Evolutionary conservation across 2,797 vertebrate species (phyloP).

Genomic region (Hephaestus fuliginosus): DNA sequence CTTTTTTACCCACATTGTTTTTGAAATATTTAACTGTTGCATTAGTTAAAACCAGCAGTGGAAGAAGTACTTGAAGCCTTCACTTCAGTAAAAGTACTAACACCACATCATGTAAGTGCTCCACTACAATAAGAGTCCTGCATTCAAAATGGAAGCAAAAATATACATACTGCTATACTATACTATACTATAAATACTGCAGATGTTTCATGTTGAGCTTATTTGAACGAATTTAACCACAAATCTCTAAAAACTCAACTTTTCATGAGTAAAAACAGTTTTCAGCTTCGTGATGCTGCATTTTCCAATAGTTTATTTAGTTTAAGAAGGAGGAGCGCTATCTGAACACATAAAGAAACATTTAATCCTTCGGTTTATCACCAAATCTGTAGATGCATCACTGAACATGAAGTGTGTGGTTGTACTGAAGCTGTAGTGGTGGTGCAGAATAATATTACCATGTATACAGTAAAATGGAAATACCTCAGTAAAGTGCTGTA

Average conservation of each 20-base stretch:
- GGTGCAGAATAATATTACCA: background rate
- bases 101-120: background rate
- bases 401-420: no score
- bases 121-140: no score
- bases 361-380: no score
- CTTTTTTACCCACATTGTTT: background rate
- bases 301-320: background rate
- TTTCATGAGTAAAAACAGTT: background rate
- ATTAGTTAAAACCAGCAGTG: background rate
- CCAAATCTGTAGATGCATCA: no score
- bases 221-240: background rate
- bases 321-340: background rate
- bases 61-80: background rate
- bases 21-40: background rate
- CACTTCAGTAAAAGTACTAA: background rate
- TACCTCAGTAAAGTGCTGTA: background rate
- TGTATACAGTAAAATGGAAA: background rate
- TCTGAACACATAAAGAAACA: no score
- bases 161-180: background rate
- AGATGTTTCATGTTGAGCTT: background rate
- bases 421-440: background rate
- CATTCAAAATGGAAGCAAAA: background rate
- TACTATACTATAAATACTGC: no score
- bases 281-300: background rate
- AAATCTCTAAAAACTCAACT: background rate